These are phyloP conservation scores for Lysandra coridon DNA, from an alignment of 2,888 invertebrate species.

Conservation along the genomic window DNA sequence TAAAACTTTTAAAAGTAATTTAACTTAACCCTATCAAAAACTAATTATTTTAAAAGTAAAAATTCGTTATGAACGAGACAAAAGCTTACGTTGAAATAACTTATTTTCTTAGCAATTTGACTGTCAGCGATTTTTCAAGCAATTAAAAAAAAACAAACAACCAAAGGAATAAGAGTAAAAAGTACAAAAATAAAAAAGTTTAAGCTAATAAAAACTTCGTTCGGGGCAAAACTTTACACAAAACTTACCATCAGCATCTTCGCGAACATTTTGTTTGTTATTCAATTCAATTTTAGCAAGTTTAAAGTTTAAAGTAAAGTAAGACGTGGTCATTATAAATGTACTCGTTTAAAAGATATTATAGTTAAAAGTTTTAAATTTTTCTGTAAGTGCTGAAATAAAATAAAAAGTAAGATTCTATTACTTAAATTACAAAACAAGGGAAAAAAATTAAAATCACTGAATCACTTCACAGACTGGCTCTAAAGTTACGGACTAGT, in stretches of 20 bases:
- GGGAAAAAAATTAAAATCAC: not conserved
- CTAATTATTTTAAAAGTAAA: too few relatives aligned
- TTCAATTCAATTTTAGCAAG: not conserved
- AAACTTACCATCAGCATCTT: not conserved
- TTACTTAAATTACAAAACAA: not conserved
- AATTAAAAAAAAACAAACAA: not conserved
- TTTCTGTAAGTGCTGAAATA: not conserved
- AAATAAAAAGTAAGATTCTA: not conserved
- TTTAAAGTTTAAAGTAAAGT: not conserved
- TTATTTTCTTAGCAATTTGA: too few relatives aligned
- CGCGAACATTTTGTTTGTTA: not conserved
- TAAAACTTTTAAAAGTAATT: not conserved
- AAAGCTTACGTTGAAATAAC: not conserved
- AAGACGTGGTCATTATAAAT: not conserved
- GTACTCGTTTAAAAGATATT: not conserved
- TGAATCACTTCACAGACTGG: not conserved
- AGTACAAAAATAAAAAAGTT: not conserved
- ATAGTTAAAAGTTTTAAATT: not conserved
- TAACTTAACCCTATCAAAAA: too few relatives aligned
- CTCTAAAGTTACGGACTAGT: not conserved
- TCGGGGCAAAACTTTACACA: not conserved
- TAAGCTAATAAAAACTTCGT: not conserved
- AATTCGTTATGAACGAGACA: not conserved
- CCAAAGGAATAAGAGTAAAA: not conserved
- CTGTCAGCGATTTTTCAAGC: not conserved